phyloP scores from a whole-genome alignment of 2,888 invertebrate genomes.

The Oscheius sp. region DNA sequence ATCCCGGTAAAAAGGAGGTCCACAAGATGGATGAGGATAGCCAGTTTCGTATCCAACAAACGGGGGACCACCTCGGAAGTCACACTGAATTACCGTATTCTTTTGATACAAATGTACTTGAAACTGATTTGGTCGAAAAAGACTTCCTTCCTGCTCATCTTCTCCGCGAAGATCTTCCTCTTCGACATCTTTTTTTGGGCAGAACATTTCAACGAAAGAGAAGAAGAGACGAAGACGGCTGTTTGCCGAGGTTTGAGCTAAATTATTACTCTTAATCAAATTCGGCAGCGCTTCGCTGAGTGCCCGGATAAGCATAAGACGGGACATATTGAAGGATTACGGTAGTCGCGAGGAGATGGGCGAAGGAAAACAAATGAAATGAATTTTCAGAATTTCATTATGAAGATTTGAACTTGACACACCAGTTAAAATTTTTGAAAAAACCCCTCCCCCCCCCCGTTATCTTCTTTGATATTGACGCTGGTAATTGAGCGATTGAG shows the following conservation, averaged over 20 bases:
- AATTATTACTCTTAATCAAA: slow-evolving; percentile 32
- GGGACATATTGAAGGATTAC: slow-evolving; percentile 25
- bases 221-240: neutral
- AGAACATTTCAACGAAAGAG: slow-evolving; percentile 4
- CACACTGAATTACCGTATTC: neutral
- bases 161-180: slow-evolving; percentile 30
- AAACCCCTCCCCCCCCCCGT: no score
- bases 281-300: slow-evolving; percentile 27
- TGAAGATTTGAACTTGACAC: no score
- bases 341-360: neutral
- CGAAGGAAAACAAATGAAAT: neutral
- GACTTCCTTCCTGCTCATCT: slow-evolving; percentile 26
- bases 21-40: slow-evolving; percentile 8
- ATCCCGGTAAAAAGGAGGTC: neutral
- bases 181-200: slow-evolving; percentile 11
- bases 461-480: no score
- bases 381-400: neutral
- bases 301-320: slow-evolving; percentile 27
- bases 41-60: slow-evolving; percentile 12
- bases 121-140: slow-evolving; percentile 17
- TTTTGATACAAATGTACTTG: neutral
- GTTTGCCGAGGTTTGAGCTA: slow-evolving; percentile 21
- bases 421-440: no score
- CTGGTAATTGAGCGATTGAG: no score
- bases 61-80: slow-evolving; percentile 8